These are phyloP conservation scores for Metacarcinus magister DNA, from an alignment of 2,888 invertebrate species.

Conservation along the genomic window DNA sequence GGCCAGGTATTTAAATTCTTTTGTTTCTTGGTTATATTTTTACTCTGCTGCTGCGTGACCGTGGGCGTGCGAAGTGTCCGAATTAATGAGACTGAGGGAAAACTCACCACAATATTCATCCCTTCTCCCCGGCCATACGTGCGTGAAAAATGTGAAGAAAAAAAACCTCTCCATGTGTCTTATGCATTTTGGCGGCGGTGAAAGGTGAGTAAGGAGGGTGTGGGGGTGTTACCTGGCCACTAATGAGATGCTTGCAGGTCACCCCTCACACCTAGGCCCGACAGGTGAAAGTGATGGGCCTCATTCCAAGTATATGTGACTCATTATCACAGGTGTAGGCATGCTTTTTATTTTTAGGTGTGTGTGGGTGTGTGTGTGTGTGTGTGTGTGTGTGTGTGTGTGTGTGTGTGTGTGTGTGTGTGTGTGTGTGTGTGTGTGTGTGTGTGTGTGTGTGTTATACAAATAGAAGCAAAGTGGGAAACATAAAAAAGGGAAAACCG, in stretches of 20 bases:
- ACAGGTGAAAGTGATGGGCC: not conserved
- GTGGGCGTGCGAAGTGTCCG: not conserved
- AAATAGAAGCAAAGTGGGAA: too few relatives aligned
- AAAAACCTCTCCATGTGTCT: not conserved
- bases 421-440: not conserved
- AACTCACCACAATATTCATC: not conserved
- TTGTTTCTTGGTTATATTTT: not conserved
- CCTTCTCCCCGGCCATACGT: not conserved
- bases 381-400: not conserved
- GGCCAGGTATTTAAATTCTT: not conserved
- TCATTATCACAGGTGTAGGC: too few relatives aligned
- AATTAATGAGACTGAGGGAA: not conserved
- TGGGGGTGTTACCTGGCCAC: not conserved
- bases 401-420: not conserved
- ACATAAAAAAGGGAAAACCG: not conserved
- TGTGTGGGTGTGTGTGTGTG: too few relatives aligned
- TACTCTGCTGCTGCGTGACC: not conserved
- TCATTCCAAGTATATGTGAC: not conserved
- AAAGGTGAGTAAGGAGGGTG: not conserved
- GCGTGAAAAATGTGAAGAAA: not conserved
- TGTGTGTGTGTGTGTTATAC: not conserved
- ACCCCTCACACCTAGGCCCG: not conserved
- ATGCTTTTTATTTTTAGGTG: too few relatives aligned
- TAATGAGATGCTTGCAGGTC: not conserved
- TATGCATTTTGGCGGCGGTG: not conserved